Conservation (phyloP, 2,888 invertebrate genomes). For the Synanthedon formicaeformis region DNA sequence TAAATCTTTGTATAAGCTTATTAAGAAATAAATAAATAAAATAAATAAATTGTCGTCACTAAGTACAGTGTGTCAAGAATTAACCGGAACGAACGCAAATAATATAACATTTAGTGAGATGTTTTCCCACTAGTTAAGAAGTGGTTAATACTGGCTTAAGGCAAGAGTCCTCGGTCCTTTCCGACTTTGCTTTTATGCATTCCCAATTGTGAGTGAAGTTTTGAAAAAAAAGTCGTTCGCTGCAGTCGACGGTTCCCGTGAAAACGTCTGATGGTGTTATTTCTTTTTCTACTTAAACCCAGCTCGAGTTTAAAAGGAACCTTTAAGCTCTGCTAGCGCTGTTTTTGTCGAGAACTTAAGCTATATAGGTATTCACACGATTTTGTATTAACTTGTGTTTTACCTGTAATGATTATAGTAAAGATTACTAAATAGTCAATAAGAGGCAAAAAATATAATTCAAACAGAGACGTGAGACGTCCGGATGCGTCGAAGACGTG, state of each 20-base stretch:
- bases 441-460: too few relatives aligned
- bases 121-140: neutral
- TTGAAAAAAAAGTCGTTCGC: neutral
- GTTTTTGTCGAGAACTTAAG: neutral
- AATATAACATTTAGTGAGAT: neutral
- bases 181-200: neutral
- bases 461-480: too few relatives aligned
- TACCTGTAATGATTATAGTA: too few relatives aligned
- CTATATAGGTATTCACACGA: too few relatives aligned
- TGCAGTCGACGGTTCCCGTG: neutral
- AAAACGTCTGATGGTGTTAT: neutral
- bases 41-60: too few relatives aligned
- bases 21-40: too few relatives aligned
- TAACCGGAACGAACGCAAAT: too few relatives aligned
- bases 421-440: too few relatives aligned
- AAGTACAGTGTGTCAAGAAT: too few relatives aligned
- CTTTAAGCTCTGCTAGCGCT: neutral
- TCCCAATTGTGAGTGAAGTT: neutral
- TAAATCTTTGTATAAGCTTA: too few relatives aligned
- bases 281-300: neutral
- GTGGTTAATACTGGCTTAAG: neutral
- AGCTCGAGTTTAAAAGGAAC: neutral
- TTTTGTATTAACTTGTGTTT: too few relatives aligned
- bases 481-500: too few relatives aligned
- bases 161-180: neutral